Base-by-base conservation (phyloP, 2,888 invertebrate genomes). In the Drosophila setosimentum region DNA sequence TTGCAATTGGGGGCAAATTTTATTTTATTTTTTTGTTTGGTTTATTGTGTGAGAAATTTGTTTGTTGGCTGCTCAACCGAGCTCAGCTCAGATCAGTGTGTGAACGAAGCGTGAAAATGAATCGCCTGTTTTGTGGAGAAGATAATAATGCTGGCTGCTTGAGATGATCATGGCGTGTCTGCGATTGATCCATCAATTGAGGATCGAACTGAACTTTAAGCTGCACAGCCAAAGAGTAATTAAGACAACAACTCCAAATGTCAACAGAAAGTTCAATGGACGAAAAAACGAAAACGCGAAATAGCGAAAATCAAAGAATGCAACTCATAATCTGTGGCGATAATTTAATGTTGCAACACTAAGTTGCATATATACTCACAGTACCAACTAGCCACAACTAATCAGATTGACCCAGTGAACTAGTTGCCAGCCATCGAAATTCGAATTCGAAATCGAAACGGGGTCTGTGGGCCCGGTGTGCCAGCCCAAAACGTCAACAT, bases 301-400 rank as follows among this genome's bases (percentile, higher is more conserved):
- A 21, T 13, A 11, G 0, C 18, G n/a, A 29, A 37, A 60, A 10
- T 2, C 30, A 16, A 45, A 33, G 57, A 35, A 62, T 62, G 35
- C 50, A 59, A 51, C 74, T 86, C 87, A 86, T 83, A 91, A 91
- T 91, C 91, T 82, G 51, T 57, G 55, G 75, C 72, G 90, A 90
- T 91, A 87, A 91, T 91, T 91, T 91, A 91, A 89, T 82, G 80
- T 83, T 82, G 72, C 77, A 77, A 89, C 91, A 90, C 85, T 83
- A 77, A 83, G 79, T 70, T 61, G 69, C 68, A 51, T 67, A 27
- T n/a, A 54, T 54, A 54, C 54, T 27, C 27, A 16, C 24, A 45
- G 13, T 24, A 16, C 16, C 21, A 45, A 45, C 66, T 73, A 72
- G 68, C 73, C 78, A 62, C 45, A 68, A 70, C 83, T 86, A 86